Evolutionary conservation across 2,113 vertebrate species (phyloP).

Genomic region (Felis catus): F.catus_Fca126_mat1.0 CM031412.1:179970501-179971000

Average conservation of each 20-base stretch:
- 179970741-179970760: background rate
- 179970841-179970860: no score
- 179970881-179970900: background rate
- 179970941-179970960: background rate
- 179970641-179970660: constrained; percentile 18
- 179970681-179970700: constrained; percentile 72
- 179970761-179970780: background rate
- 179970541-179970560: constrained; percentile 60
- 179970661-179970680: constrained; percentile 48
- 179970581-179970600: background rate
- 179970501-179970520: constrained; percentile 29
- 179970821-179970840: background rate
- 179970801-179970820: background rate
- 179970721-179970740: constrained; percentile 57
- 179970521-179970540: constrained; percentile 66
- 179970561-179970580: background rate
- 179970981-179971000: background rate
- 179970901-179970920: background rate
- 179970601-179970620: background rate
- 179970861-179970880: background rate
- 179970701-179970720: constrained; percentile 58
- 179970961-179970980: fast-evolving
- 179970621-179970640: constrained; percentile 22
- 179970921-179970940: background rate
- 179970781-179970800: background rate